Evolutionary conservation across 2,113 vertebrate species (phyloP).

Genomic region (Mirounga angustirostris): DNA sequence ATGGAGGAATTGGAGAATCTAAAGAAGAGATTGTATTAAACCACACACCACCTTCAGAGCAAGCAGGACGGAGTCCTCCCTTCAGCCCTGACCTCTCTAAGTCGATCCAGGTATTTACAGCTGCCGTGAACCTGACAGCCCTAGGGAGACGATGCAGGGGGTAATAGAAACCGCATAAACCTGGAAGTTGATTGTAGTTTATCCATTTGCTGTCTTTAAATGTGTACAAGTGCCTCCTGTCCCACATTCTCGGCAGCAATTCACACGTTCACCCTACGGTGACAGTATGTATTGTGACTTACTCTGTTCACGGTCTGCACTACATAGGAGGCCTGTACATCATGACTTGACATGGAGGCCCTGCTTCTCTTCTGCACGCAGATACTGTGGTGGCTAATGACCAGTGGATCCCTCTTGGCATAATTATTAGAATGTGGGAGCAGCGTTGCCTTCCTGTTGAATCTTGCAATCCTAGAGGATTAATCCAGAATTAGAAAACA

Average conservation of each 20-base stretch:
- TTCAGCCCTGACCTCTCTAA: constrained; percentile 78
- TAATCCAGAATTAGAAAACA: constrained; percentile 41
- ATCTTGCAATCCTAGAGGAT: constrained; percentile 3
- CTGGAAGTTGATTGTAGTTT: constrained; percentile 68
- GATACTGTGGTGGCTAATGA: constrained; percentile 44
- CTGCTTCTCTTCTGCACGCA: constrained; percentile 63
- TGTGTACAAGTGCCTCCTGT: constrained; percentile 51
- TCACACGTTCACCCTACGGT: constrained; percentile 76
- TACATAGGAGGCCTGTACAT: constrained; percentile 67
- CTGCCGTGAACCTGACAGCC: constrained; percentile 59
- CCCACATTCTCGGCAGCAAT: constrained; percentile 40
- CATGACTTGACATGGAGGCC: constrained; percentile 66
- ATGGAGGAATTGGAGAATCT: constrained; percentile 86
- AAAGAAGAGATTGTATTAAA: constrained; percentile 87
- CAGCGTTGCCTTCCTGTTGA: not conserved
- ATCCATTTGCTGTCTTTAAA: constrained; percentile 58
- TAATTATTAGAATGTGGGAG: not conserved
- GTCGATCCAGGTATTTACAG: constrained; percentile 70
- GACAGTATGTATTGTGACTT: constrained; percentile 69
- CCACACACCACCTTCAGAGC: constrained; percentile 75
- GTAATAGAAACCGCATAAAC: constrained; percentile 50
- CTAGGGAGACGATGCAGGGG: constrained; percentile 22
- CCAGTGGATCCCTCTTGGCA: constrained; percentile 18
- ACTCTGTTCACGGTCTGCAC: constrained; percentile 65
- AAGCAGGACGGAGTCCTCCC: constrained; percentile 75